Conservation (phyloP, 2,113 vertebrate species). For the Vombatus ursinus region DNA sequence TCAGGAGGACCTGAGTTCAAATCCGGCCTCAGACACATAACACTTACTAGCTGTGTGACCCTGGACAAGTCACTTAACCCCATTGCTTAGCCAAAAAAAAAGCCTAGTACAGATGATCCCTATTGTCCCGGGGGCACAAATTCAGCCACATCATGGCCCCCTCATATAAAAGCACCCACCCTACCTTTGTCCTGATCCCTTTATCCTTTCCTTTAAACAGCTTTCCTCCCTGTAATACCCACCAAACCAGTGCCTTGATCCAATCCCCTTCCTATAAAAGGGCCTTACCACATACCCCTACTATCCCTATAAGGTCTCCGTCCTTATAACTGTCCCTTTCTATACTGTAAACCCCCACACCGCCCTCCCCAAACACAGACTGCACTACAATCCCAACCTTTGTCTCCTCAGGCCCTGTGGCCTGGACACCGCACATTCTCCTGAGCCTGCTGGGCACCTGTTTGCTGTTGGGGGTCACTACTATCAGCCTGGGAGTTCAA, state of each 20-base stretch:
- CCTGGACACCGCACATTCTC: slow-evolving; percentile 9
- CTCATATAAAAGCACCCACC: not conserved
- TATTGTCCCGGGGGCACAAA: not conserved
- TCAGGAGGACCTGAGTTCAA: too few relatives aligned
- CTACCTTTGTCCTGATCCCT: not conserved
- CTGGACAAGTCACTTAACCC: too few relatives aligned
- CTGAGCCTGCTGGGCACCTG: slow-evolving; percentile 55
- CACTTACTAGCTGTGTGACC: too few relatives aligned
- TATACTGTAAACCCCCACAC: not conserved
- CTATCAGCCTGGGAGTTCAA: slow-evolving; percentile 64
- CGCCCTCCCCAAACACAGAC: not conserved
- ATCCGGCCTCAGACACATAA: too few relatives aligned
- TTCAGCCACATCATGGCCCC: not conserved
- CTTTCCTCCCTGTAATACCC: not conserved
- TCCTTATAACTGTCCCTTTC: not conserved
- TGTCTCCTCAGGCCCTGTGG: not conserved
- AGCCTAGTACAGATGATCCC: not conserved
- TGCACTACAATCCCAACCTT: not conserved
- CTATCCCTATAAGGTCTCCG: not conserved
- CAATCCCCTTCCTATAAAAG: not conserved
- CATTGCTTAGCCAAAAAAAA: too few relatives aligned
- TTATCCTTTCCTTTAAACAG: not conserved
- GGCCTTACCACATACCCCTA: not conserved
- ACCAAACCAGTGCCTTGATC: not conserved
- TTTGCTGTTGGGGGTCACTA: slow-evolving; percentile 55